phyloP scores from a whole-genome alignment of 1,140 invertebrate species.

The Chymomyza costata region DNA sequence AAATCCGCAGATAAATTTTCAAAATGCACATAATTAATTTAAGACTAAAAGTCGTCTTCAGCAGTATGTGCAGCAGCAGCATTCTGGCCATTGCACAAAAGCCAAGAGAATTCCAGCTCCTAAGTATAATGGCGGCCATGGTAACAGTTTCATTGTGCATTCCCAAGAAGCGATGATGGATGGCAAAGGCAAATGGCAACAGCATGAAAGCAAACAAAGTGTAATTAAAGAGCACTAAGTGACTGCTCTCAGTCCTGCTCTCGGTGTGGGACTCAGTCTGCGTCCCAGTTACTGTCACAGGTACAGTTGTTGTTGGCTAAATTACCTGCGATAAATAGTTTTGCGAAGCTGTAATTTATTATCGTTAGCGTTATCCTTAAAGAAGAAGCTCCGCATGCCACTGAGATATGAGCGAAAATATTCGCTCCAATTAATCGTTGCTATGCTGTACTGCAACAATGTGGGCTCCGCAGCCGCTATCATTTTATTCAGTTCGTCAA shows the following conservation, averaged over 20 bases:
- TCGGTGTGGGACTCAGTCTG: not conserved
- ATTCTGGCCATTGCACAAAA: constrained; percentile 36
- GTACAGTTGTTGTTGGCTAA: no score
- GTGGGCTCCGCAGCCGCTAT: constrained; percentile 47
- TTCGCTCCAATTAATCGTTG: constrained; percentile 78
- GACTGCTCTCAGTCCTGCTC: not conserved
- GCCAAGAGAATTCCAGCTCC: constrained; percentile 14
- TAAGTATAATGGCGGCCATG: no score
- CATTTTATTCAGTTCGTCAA: constrained; percentile 66
- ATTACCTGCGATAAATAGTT: constrained; percentile 74
- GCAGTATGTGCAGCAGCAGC: constrained; percentile 59
- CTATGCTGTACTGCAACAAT: constrained; percentile 75
- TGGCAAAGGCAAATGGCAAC: constrained; percentile 7
- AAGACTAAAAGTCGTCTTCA: constrained; percentile 70
- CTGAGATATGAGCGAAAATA: constrained; percentile 78
- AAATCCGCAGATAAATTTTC: constrained; percentile 65
- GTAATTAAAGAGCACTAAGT: constrained; percentile 75
- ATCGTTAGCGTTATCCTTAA: constrained; percentile 76
- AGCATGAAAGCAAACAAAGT: constrained; percentile 57
- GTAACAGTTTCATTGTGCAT: constrained; percentile 14
- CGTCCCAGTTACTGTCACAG: no score
- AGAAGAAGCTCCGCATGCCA: constrained; percentile 77
- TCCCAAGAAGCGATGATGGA: constrained; percentile 8
- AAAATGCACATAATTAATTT: constrained; percentile 74
- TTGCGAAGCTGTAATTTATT: constrained; percentile 73